Conservation (phyloP, 2,113 vertebrate genomes). For the Octodon degus region DNA sequence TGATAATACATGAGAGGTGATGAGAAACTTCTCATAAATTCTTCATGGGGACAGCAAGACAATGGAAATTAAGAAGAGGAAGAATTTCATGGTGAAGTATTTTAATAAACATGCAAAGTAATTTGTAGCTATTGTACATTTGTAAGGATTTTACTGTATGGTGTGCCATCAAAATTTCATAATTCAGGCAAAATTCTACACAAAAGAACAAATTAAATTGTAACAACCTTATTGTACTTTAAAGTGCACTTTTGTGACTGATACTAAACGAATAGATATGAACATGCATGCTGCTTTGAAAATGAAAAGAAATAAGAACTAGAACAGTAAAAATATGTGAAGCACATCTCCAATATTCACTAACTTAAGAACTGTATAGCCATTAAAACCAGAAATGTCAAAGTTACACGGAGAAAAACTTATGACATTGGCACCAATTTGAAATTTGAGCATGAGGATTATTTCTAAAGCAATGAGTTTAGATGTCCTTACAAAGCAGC, state of each 20-base stretch:
- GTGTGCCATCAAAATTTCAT: conserved; percentile 25
- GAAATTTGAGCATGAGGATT: neutral
- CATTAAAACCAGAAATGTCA: conserved; percentile 26
- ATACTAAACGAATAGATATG: neutral
- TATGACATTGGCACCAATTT: neutral
- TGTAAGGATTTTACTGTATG: neutral
- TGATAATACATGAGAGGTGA: conserved; percentile 29
- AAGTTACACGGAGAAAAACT: conserved; percentile 2
- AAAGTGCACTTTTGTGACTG: neutral
- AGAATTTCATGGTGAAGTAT: neutral
- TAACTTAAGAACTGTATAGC: neutral
- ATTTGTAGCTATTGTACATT: conserved; percentile 11
- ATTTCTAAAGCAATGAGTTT: neutral
- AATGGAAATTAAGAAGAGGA: conserved; percentile 45
- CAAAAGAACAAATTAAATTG: neutral
- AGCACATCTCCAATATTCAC: neutral
- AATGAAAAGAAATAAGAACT: neutral
- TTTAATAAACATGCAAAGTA: conserved; percentile 51
- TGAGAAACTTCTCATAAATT: conserved; percentile 63
- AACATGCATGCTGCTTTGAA: neutral
- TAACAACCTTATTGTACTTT: neutral
- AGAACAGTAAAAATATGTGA: neutral
- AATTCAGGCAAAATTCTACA: neutral
- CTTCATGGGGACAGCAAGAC: conserved; percentile 24
- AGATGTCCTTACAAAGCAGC: neutral